Evolutionary conservation across 2,797 vertebrate genomes (phyloP).

Genomic region (Cyprinella venusta): DNA sequence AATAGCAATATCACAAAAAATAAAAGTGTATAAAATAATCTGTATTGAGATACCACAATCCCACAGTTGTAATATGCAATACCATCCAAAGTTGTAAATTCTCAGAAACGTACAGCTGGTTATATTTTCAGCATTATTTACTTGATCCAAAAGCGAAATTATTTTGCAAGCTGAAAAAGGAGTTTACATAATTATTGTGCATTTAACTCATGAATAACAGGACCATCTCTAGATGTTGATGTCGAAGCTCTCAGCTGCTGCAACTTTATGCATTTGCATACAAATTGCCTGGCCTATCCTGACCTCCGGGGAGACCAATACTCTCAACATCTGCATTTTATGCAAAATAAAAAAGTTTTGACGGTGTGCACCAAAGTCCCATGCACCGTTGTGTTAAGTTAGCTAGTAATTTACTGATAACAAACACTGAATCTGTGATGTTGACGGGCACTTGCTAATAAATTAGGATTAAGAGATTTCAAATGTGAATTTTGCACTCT

Average conservation of each 20-base stretch:
- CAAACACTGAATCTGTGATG: neutral
- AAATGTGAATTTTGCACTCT: constrained; percentile 39
- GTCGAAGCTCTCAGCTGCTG: constrained; percentile 48
- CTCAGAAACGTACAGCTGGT: neutral
- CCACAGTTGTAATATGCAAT: neutral
- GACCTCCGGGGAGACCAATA: constrained; percentile 51
- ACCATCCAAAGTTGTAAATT: neutral
- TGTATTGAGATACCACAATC: neutral
- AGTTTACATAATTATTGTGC: constrained; percentile 34
- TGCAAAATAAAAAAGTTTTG: constrained; percentile 52
- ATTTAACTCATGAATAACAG: constrained; percentile 48
- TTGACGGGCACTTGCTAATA: neutral
- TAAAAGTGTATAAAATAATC: neutral
- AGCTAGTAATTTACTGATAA: constrained; percentile 17
- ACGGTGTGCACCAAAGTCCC: neutral
- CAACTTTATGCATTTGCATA: constrained; percentile 59
- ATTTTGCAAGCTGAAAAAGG: neutral
- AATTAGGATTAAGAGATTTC: constrained; percentile 1
- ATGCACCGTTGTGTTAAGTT: neutral
- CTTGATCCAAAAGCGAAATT: neutral
- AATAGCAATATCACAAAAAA: neutral
- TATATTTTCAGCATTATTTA: neutral
- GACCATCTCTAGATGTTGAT: constrained; percentile 43
- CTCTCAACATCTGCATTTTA: constrained; percentile 56
- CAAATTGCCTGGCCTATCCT: constrained; percentile 59